Base-by-base conservation (phyloP, 1,140 invertebrate genomes). In the Ruditapes philippinarum region DNA sequence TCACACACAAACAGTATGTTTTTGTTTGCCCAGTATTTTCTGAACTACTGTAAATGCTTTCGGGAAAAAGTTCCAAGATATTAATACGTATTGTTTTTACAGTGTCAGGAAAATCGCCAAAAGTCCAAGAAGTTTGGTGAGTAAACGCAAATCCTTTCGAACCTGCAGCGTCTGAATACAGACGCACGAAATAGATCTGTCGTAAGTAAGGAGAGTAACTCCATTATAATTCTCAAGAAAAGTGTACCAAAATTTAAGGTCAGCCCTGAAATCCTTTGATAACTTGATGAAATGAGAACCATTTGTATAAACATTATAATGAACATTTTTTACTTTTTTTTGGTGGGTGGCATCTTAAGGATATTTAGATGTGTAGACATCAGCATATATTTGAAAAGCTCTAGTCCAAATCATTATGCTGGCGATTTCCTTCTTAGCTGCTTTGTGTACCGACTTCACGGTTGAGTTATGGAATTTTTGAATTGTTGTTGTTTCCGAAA, bases 1-100 rank as follows among this genome's bases (percentile, higher is more conserved):
- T 83, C 80, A 45, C 78, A 83, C 12, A 70, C 17, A 25, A 83
- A 83, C 12, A 83, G 81, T 14, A 83, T 83, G 62, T 68, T 83
- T 45, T 49, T 65, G 28, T 70, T 68, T 25, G 5, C 7, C 81
- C 57, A 83, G 0, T 33, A 12, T 40, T 38, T 1, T 2, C 81
- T 62, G 31, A 45, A 25, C 9, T n/a, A 83, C 62, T 1, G 80
- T 33, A 22, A 70, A 9, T 40, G 80, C 60, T 12, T 68, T 83
- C 11, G 80, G 4, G n/a, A 42, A 45, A 83, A 17, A 83, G 81
- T 70, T 83, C 62, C 42, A 83, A 28, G 45, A 65, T 70, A 42
- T 82, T 82, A 25, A 82, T 82, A 38, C 33, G 57, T 11, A 49
- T 22, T 25, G 25, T 3, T 36, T 81, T 81, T 80, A 49, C 14